Base-by-base conservation (phyloP, 2,888 invertebrate genomes). In the Dysmachus trigonus region DNA sequence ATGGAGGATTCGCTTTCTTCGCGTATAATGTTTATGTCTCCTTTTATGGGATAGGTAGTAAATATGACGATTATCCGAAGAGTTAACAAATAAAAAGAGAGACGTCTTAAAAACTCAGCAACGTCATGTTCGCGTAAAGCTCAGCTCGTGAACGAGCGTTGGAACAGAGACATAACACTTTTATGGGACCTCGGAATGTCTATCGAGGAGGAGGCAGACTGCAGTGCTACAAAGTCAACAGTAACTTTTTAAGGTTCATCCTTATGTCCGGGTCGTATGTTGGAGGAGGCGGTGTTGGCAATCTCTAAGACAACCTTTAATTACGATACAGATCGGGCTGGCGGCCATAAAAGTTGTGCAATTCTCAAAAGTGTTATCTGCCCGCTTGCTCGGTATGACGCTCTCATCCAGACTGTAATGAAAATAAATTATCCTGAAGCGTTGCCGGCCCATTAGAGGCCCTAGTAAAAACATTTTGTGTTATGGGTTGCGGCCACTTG, bases 171-270 rank as follows among this genome's bases (percentile, higher is more conserved):
- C 83, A 83, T 83, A 83, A 83, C 83, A 30, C 38, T 83, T 83
- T 83, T 83, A 83, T 83, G 83, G 72, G 38, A 72, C 13, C 41
- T 38, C 33, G 72, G 72, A 83, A 83, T 83, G 83, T 83, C 83
- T 83, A 83, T 83, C 83, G 72, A 71, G 83, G 72, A 71, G 83
- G 30, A 72, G 72, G 72, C 62, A 62, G 62, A 62, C 62, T 62
- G 62, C 71, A 71, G 41, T 72, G 72, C 72, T 83, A 83, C 83
- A 83, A 83, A 83, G 72, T 83, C 83, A 72, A 27, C 72, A 31
- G 83, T 72, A 83, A 83, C 83, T 83, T 83, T 83, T 83, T 83
- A 83, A 83, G 83, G 72, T 72, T 83, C 72, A 71, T 71, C 71
- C 83, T 83, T 83, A 83, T 83, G 83, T 72, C 7, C 18, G 1